Conservation (phyloP, 2,888 invertebrate species). For the Lepeophtheirus nordmannii region DNA sequence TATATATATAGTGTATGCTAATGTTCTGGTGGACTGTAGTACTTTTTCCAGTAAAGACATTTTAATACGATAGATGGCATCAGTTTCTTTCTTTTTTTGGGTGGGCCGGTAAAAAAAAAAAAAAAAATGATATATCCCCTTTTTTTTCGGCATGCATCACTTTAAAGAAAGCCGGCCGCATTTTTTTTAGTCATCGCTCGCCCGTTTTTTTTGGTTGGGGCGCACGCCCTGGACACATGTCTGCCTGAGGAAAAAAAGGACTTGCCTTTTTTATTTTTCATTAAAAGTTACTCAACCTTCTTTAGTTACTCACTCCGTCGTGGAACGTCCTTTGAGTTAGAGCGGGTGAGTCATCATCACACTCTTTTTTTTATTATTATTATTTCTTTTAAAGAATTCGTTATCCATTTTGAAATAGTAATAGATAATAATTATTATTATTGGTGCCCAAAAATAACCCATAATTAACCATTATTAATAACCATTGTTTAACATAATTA, state of each 20-base stretch:
- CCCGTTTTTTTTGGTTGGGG: slow-evolving; percentile 9
- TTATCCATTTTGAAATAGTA: too few relatives aligned
- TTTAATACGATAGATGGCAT: background rate
- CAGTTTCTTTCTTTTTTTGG: background rate
- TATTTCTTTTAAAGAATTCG: too few relatives aligned
- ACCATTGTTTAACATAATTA: too few relatives aligned
- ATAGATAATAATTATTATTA: too few relatives aligned
- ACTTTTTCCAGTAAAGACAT: too few relatives aligned
- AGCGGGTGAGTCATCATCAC: background rate
- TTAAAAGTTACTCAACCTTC: slow-evolving; percentile 8
- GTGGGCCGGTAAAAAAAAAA: slow-evolving; percentile 4
- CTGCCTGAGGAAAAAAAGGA: slow-evolving; percentile 8
- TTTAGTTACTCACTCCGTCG: slow-evolving; percentile 2
- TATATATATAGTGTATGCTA: too few relatives aligned
- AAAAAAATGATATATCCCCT: background rate
- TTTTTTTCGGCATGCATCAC: slow-evolving; percentile 8
- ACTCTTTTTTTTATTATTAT: too few relatives aligned
- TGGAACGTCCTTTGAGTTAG: slow-evolving; percentile 3
- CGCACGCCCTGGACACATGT: slow-evolving; percentile 7
- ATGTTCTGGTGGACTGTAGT: too few relatives aligned
- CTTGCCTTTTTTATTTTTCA: background rate
- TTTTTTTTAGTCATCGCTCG: slow-evolving; percentile 6
- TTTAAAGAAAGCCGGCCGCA: slow-evolving; percentile 8
- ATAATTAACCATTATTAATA: too few relatives aligned
- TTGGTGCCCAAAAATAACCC: too few relatives aligned